phyloP scores from a whole-genome alignment of 2,888 invertebrate species.

The Drepana falcataria region DNA sequence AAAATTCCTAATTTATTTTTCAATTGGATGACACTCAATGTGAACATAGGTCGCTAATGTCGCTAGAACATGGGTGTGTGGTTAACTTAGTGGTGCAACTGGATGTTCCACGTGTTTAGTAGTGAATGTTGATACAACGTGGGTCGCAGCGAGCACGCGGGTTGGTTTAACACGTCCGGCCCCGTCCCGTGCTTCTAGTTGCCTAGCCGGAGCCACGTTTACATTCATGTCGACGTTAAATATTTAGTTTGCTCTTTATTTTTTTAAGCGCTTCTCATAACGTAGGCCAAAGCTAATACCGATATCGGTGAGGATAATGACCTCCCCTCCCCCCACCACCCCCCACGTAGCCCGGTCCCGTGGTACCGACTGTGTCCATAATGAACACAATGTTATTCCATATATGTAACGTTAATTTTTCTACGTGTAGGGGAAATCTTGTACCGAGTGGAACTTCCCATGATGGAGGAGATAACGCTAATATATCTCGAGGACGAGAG shows the following conservation, averaged over 20 bases:
- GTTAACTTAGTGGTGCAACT: slow-evolving; percentile 37
- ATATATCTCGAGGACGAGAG: slow-evolving; percentile 94
- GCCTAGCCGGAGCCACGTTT: slow-evolving; percentile 51
- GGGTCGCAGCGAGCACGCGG: slow-evolving; percentile 59
- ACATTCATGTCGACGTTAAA: slow-evolving; percentile 40
- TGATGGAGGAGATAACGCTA: slow-evolving; percentile 96
- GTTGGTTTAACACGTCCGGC: slow-evolving; percentile 50
- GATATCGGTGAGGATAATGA: slow-evolving; percentile 7
- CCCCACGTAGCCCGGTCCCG: too few relatives aligned
- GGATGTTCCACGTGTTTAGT: slow-evolving; percentile 50
- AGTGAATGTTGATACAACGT: slow-evolving; percentile 38
- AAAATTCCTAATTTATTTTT: too few relatives aligned
- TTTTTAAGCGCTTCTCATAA: slow-evolving; percentile 58
- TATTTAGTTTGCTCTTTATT: slow-evolving; percentile 56
- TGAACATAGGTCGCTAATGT: too few relatives aligned
- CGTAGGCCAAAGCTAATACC: slow-evolving; percentile 39
- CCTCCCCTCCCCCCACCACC: too few relatives aligned
- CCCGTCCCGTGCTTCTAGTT: slow-evolving; percentile 76
- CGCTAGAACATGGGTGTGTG: slow-evolving; percentile 32
- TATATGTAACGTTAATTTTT: slow-evolving; percentile 78
- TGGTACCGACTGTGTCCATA: slow-evolving; percentile 16
- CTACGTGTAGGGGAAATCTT: slow-evolving; percentile 89
- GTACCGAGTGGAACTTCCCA: slow-evolving; percentile 95
- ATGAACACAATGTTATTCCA: slow-evolving; percentile 46
- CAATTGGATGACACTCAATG: too few relatives aligned